A percentile compares a stretch with the other conserved stretches of the same genome.
phyloP scores from a whole-genome alignment of 2,888 invertebrate genomes.

The Plemyria rubiginata region DNA sequence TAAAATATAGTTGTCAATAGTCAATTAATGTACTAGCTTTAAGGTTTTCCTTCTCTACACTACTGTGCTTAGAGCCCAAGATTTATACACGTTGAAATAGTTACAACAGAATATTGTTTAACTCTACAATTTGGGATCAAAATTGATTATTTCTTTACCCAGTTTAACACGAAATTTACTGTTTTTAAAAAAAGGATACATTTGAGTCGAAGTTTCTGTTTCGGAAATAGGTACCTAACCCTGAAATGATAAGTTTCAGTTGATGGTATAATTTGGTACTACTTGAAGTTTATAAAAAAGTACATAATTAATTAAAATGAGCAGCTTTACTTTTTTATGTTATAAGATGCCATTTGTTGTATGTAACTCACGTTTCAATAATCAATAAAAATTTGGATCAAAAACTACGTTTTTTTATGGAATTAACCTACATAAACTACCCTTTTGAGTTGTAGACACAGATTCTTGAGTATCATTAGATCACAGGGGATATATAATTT shows the following conservation, averaged over 20 bases:
- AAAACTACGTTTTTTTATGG: slow-evolving; percentile 44
- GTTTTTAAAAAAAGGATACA: slow-evolving; percentile 33
- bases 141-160: slow-evolving; percentile 54
- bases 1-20: slow-evolving; percentile 71
- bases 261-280: slow-evolving; percentile 30
- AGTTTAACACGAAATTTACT: slow-evolving; percentile 58
- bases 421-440: no score
- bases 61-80: slow-evolving; percentile 48
- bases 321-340: slow-evolving; percentile 84
- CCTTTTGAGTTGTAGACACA: no score
- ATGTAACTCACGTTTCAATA: slow-evolving; percentile 85
- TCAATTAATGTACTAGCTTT: slow-evolving; percentile 61
- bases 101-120: slow-evolving; percentile 34
- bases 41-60: slow-evolving; percentile 50
- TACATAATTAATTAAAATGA: slow-evolving; percentile 52
- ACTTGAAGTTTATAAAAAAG: slow-evolving; percentile 30
- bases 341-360: slow-evolving; percentile 84
- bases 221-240: slow-evolving; percentile 11
- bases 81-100: slow-evolving; percentile 38
- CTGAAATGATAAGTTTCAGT: slow-evolving; percentile 4
- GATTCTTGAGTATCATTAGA: no score
- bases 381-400: slow-evolving; percentile 78
- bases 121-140: slow-evolving; percentile 70
- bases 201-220: slow-evolving; percentile 29
- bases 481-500: no score